Conservation (phyloP, 2,888 invertebrate species). For the Rutpela maculata region DNA sequence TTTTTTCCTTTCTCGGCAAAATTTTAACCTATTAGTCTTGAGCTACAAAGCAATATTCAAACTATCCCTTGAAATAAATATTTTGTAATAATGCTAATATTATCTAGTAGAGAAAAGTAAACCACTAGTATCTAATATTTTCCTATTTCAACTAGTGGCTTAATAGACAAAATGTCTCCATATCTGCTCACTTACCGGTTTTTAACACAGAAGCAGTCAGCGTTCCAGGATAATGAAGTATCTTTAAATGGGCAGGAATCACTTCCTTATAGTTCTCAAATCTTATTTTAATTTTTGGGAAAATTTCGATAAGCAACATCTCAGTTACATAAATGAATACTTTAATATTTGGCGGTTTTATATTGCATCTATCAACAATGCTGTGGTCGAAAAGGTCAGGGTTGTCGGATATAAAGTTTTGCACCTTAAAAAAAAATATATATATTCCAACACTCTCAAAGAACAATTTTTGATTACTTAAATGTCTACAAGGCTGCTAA, state of each 20-base stretch:
- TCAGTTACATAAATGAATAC: constrained; percentile 32
- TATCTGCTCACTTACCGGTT: constrained; percentile 30
- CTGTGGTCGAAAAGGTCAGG: constrained; percentile 32
- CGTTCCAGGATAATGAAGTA: constrained; percentile 30
- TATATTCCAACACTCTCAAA: no score
- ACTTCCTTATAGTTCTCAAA: constrained; percentile 37
- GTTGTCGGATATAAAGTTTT: constrained; percentile 40
- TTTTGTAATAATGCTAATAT: no score
- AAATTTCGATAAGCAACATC: constrained; percentile 20
- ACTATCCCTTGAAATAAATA: no score
- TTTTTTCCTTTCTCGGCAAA: no score
- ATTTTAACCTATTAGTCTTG: no score
- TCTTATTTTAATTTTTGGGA: constrained; percentile 24
- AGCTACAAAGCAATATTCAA: no score
- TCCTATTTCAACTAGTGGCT: no score
- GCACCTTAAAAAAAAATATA: constrained; percentile 42
- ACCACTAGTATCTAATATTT: no score
- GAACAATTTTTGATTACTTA: no score
- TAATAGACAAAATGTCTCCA: not conserved
- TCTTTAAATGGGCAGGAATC: constrained; percentile 15
- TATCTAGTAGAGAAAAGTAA: no score
- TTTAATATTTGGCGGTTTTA: constrained; percentile 38
- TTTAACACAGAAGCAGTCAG: constrained; percentile 29
- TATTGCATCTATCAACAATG: constrained; percentile 31
- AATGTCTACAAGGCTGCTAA: no score